Evolutionary conservation across 2,888 invertebrate genomes (phyloP), one percentile per base, ranked within the genome.

Genomic region (Cinara cedri): DNA sequence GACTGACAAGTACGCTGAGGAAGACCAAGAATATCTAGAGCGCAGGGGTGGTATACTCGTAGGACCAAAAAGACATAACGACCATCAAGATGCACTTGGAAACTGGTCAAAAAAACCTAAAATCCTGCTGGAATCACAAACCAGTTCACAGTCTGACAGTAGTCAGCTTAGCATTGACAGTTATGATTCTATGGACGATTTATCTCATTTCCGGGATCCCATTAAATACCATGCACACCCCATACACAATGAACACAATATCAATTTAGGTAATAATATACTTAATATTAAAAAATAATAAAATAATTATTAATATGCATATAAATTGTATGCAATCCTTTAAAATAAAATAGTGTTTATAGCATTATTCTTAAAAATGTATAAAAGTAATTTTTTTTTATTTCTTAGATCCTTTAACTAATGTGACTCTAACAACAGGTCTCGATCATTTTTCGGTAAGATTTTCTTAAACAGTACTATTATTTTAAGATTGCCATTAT

Each of bases 1-100:
- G n/a, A 51, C 24, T 16, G 78, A 78, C 6, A 57, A 60, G 14
- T 21, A 19, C 3, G 19, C 34, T 4, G 68, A 78, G 0, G 62
- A 78, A 70, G 70, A 78, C 9, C 49, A 34, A 21, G 68, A 78
- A 16, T 62, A 63, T 42, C 62, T 55, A 3, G 68, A 76, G 72
- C 66, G 55, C 6, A 42, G 68, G 14, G 71, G 80, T 34, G 65
- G 65, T 11, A 51, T 78, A 42, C 42, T 78, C 8, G 60, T 78
- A 21, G 3, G 44, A 16, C 57, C 68, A n/a, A 78, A 78, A 42
- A 60, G 78, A 13, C 78, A 78, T 6, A 78, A 70, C 6, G 78
- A 78, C 8, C 34, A 42, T 3, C 49, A 60, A 24, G 1, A 24
- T 9, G 42, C 42, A 21, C 6, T 24, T 14, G 78, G 70, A 16